phyloP scores from a whole-genome alignment of 1,140 invertebrate species.

The Halesus radiatus region DNA sequence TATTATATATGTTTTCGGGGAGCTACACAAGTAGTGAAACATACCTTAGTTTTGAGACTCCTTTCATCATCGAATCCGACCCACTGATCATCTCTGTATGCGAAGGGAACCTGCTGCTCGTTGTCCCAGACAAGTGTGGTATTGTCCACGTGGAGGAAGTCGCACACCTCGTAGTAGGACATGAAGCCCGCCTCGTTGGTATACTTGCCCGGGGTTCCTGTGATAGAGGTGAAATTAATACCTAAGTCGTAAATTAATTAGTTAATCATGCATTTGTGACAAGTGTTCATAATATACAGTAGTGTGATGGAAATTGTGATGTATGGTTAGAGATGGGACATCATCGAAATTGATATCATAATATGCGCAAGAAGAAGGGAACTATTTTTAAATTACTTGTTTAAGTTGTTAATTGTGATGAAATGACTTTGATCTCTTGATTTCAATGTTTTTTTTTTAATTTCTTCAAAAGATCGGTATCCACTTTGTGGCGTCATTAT shows the following conservation, averaged over 20 bases:
- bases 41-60: constrained; percentile 92
- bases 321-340: no score
- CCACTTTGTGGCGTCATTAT: no score
- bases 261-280: background rate
- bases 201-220: constrained; percentile 80
- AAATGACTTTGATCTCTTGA: no score
- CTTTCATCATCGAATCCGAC: constrained; percentile 96
- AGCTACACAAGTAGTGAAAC: background rate
- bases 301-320: background rate
- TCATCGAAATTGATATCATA: no score
- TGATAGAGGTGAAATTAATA: background rate
- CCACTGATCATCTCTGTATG: constrained; percentile 93
- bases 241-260: no score
- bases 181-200: constrained; percentile 92
- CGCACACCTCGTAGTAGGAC: constrained; percentile 96
- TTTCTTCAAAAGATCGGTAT: no score
- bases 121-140: constrained; percentile 97
- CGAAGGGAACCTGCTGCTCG: constrained; percentile 95
- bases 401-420: no score
- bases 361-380: no score
- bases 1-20: no score
- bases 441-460: no score
- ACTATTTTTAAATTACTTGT: no score
- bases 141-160: constrained; percentile 91
- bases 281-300: constrained; percentile 10